Conservation (phyloP, 92 coral and sea anemone genomes). For the Porites lobata region DNA sequence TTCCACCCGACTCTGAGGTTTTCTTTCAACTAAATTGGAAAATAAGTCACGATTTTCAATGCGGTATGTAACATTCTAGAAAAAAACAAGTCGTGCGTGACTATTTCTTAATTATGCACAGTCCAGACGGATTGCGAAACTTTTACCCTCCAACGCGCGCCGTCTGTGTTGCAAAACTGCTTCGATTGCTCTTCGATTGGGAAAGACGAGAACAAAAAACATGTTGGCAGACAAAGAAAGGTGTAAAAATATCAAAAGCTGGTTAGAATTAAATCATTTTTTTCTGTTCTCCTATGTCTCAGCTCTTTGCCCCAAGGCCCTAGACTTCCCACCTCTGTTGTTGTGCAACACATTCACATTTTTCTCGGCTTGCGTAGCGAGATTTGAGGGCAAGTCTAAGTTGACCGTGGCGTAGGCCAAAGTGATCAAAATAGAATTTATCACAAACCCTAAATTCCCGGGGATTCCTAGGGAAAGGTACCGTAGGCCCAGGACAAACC, state of each 20-base stretch:
- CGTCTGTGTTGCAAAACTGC: background rate
- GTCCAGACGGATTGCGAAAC: constrained; percentile 17
- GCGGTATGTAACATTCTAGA: constrained; percentile 18
- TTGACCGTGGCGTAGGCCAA: too few relatives aligned
- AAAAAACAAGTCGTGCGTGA: constrained; percentile 10
- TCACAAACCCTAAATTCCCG: background rate
- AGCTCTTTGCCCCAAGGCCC: background rate
- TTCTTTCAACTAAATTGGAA: background rate
- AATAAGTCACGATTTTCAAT: background rate
- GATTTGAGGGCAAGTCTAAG: background rate
- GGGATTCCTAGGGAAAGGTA: background rate
- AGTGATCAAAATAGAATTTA: background rate
- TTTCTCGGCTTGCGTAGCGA: background rate
- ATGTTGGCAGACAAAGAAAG: too few relatives aligned
- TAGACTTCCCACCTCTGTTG: too few relatives aligned
- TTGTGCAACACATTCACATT: too few relatives aligned
- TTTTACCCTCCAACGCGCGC: background rate
- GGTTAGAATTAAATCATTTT: too few relatives aligned
- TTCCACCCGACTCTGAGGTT: background rate
- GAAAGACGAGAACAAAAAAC: too few relatives aligned
- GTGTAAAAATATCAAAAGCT: too few relatives aligned
- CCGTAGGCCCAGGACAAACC: background rate
- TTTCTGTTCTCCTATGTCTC: background rate
- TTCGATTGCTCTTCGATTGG: too few relatives aligned
- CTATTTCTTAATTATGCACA: constrained; percentile 12